Conservation (phyloP, 2,888 invertebrate genomes). For the Pycnomerus fuliginosus region DNA sequence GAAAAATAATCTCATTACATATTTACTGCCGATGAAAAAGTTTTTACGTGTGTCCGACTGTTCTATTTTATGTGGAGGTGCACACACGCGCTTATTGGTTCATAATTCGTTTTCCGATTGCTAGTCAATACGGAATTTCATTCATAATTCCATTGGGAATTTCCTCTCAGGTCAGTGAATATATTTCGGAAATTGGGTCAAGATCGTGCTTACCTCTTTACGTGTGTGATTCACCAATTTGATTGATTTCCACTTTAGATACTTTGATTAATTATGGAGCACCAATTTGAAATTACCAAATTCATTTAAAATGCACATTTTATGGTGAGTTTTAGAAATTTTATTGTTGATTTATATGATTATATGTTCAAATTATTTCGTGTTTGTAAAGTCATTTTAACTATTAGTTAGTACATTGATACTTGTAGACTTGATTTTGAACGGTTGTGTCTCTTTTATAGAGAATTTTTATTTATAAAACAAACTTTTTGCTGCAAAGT, state of each 20-base stretch:
- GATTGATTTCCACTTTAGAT: conserved; percentile 16
- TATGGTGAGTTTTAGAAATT: no score
- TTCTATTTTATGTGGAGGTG: no score
- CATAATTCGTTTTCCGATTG: background rate
- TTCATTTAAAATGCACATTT: no score
- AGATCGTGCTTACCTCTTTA: conserved; percentile 17
- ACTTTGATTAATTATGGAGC: no score
- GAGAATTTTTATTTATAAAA: background rate
- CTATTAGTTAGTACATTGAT: background rate
- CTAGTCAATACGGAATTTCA: no score
- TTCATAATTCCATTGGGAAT: no score
- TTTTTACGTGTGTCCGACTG: no score
- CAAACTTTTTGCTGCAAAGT: background rate
- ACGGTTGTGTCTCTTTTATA: background rate
- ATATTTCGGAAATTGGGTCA: conserved; percentile 21
- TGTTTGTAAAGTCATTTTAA: background rate
- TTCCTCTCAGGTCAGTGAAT: no score
- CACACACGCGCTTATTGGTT: background rate
- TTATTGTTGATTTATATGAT: conserved; percentile 11
- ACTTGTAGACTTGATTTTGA: background rate
- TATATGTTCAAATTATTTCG: conserved; percentile 16
- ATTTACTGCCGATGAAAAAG: no score
- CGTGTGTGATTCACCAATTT: conserved; percentile 8
- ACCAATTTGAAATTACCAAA: no score
- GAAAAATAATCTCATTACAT: no score